Conservation (phyloP, 2,797 vertebrate species). For the Malurus splendens region DNA sequence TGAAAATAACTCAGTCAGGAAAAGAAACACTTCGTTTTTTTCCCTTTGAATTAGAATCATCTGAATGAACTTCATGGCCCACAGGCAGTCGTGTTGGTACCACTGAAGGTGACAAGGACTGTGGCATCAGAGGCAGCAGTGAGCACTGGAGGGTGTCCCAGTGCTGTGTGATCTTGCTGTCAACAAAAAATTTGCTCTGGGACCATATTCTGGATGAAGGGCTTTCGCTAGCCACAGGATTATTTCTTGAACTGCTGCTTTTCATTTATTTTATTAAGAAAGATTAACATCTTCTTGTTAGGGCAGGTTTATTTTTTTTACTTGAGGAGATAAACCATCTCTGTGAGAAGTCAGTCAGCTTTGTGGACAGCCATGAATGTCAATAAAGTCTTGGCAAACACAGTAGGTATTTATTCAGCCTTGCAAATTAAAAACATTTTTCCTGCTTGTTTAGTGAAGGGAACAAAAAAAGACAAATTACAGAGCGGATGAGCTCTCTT, state of each 20-base stretch:
- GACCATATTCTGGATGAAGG: background rate
- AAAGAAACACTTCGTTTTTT: background rate
- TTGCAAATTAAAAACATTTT: slow-evolving; percentile 63
- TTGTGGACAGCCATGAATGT: slow-evolving; percentile 33
- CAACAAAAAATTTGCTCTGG: background rate
- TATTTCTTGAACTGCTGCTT: background rate
- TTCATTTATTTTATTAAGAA: background rate
- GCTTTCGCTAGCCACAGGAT: background rate
- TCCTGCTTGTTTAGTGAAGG: slow-evolving; percentile 41
- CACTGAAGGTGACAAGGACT: background rate
- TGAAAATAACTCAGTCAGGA: background rate
- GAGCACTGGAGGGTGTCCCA: background rate
- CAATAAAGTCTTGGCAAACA: slow-evolving; percentile 49
- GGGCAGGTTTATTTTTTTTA: background rate
- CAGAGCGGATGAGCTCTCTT: slow-evolving; percentile 43
- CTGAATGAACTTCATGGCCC: background rate
- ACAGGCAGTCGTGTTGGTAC: accelerated
- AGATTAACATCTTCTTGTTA: background rate
- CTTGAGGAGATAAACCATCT: slow-evolving; percentile 7
- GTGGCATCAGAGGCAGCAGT: background rate
- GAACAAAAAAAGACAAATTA: slow-evolving; percentile 56
- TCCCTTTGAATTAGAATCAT: background rate
- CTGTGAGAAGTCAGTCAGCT: slow-evolving; percentile 42
- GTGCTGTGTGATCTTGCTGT: background rate
- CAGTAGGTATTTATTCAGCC: slow-evolving; percentile 48